A percentile compares a stretch with the other conserved stretches of the same genome.
Conservation (phyloP, 1,140 invertebrate species). For the Coenobita brevimanus region DNA sequence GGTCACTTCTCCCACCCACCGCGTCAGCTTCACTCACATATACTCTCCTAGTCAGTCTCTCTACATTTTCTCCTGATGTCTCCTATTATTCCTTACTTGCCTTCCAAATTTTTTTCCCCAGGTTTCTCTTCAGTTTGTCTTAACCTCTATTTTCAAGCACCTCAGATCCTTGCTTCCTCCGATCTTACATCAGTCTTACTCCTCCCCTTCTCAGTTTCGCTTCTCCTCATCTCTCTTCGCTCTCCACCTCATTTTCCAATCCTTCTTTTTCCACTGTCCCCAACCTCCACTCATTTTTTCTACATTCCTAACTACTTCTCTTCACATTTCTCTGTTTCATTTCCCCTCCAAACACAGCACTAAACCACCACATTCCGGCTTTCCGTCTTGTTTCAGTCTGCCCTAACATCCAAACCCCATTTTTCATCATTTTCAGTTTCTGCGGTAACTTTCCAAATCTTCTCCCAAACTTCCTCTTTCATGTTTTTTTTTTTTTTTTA, state of each 20-base stretch:
- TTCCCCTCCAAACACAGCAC: background rate
- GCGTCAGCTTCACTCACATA: no score
- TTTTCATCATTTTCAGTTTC: no score
- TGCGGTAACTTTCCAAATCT: background rate
- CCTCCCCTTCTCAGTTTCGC: background rate
- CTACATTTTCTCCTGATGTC: background rate
- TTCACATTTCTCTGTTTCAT: background rate
- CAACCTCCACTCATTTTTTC: background rate
- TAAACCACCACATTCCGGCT: background rate
- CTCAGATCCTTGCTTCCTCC: no score
- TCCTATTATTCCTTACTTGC: background rate
- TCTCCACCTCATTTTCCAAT: background rate
- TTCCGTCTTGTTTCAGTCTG: no score
- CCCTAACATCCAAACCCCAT: no score
- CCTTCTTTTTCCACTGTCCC: background rate
- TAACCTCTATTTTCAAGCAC: no score
- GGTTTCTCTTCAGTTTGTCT: background rate
- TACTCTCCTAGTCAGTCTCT: no score
- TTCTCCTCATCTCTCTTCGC: background rate
- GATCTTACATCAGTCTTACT: background rate
- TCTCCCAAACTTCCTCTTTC: background rate
- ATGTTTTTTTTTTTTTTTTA: background rate
- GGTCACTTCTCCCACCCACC: no score
- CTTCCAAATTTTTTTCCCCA: conserved; percentile 1
- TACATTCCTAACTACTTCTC: background rate